Evolutionary conservation across 1,140 invertebrate species (phyloP).

Genomic region (Drosophila pandora): DNA sequence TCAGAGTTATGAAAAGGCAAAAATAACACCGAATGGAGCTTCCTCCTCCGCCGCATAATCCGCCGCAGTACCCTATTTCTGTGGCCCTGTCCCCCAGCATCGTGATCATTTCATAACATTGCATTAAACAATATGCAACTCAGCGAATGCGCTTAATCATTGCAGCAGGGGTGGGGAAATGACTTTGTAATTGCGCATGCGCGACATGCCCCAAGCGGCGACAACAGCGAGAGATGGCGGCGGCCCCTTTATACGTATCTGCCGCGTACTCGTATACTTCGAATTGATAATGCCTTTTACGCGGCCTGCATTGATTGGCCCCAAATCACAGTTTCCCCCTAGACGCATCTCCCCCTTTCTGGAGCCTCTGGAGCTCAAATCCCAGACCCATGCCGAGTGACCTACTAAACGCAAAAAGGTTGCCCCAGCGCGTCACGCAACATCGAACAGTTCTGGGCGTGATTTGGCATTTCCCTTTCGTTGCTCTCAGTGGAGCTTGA

Average conservation of each 20-base stretch:
- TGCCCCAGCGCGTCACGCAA: constrained; percentile 66
- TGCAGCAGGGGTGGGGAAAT: constrained; percentile 29
- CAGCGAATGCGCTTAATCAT: constrained; percentile 73
- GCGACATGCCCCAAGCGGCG: constrained; percentile 64
- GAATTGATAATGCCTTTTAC: constrained; percentile 66
- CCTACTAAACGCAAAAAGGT: constrained; percentile 41
- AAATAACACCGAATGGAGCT: constrained; percentile 22
- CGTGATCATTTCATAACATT: constrained; percentile 66
- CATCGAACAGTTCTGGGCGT: constrained; percentile 62
- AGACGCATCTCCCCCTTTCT: not conserved
- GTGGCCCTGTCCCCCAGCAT: not conserved
- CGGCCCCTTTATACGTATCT: constrained; percentile 58
- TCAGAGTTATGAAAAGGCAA: constrained; percentile 45
- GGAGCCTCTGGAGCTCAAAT: constrained; percentile 1
- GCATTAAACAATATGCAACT: constrained; percentile 64
- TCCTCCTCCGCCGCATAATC: constrained; percentile 5
- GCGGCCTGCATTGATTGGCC: constrained; percentile 63
- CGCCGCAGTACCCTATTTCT: not conserved
- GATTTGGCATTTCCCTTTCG: constrained; percentile 75
- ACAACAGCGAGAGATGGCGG: constrained; percentile 39
- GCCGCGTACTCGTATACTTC: constrained; percentile 28
- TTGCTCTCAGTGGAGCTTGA: constrained; percentile 14
- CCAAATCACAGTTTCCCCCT: constrained; percentile 12
- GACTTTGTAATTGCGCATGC: constrained; percentile 75
- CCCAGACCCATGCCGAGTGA: constrained; percentile 35